Evolutionary conservation across 2,888 invertebrate genomes (phyloP).

Genomic region (Pardosa pseudoannulata): DNA sequence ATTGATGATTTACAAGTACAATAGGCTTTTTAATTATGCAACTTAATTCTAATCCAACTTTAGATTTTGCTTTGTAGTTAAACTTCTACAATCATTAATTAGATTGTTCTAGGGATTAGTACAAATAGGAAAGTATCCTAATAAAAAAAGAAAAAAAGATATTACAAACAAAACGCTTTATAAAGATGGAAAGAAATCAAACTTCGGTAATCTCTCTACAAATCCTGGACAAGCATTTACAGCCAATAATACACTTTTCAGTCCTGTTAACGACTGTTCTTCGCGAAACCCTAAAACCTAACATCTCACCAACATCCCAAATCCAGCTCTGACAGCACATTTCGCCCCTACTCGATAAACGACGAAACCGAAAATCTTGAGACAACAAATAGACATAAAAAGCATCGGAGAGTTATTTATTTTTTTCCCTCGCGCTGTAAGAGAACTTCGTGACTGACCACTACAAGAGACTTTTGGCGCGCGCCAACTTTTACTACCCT

Average conservation of each 20-base stretch:
- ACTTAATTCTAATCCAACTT: too few species aligned
- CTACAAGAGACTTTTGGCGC: conserved; percentile 65
- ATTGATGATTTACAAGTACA: too few species aligned
- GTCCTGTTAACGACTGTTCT: conserved; percentile 5
- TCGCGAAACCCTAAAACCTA: conserved; percentile 11
- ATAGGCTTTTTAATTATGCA: too few species aligned
- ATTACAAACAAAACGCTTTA: too few species aligned
- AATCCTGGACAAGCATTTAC: background rate
- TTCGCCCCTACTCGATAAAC: background rate
- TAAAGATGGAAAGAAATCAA: too few species aligned
- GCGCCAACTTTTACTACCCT: conserved; percentile 60
- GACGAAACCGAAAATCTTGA: background rate
- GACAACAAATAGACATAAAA: conserved; percentile 57
- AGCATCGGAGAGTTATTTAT: conserved; percentile 31
- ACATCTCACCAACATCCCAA: background rate
- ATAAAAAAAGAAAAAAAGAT: too few species aligned
- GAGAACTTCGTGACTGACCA: conserved; percentile 62
- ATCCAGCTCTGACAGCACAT: conserved; percentile 8
- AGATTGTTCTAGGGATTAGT: too few species aligned
- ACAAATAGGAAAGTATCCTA: too few species aligned
- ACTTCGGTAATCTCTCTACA: too few species aligned
- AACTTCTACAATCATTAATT: too few species aligned
- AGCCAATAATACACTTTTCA: conserved; percentile 1
- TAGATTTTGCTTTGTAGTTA: too few species aligned
- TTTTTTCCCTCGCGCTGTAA: conserved; percentile 31